Conservation (phyloP, 2,797 vertebrate species). For the Chiroxiphia lanceolata region DNA sequence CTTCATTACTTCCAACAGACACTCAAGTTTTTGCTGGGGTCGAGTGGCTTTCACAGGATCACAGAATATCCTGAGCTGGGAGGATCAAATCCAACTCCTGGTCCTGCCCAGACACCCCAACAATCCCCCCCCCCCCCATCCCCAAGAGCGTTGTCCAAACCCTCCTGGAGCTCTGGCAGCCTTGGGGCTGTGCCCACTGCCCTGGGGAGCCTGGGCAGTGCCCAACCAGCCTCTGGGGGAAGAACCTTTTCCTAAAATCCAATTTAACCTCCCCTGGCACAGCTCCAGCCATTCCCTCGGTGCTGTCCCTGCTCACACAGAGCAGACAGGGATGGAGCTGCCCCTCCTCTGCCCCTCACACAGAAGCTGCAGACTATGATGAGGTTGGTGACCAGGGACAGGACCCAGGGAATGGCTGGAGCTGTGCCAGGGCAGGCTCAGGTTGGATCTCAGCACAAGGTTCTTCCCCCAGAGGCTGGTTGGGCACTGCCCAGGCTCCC, state of each 20-base stretch:
- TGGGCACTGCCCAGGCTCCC: too few relatives aligned
- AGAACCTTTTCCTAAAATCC: accelerated
- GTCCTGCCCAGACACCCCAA: not conserved
- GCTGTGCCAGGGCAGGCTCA: too few relatives aligned
- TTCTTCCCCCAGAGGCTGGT: too few relatives aligned
- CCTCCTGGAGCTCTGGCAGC: not conserved
- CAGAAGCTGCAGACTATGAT: too few relatives aligned
- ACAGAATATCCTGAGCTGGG: not conserved
- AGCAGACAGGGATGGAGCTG: not conserved
- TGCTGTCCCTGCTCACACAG: too few relatives aligned
- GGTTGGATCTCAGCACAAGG: too few relatives aligned
- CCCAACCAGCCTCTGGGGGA: not conserved
- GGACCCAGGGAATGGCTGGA: too few relatives aligned
- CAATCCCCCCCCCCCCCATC: not conserved
- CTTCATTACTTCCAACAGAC: constrained; percentile 54
- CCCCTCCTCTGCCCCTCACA: not conserved
- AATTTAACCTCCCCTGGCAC: accelerated
- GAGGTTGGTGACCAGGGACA: too few relatives aligned
- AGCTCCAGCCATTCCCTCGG: not conserved
- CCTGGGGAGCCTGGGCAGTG: not conserved
- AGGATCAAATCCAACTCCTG: not conserved
- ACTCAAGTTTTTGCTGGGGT: not conserved
- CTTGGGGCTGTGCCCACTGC: not conserved
- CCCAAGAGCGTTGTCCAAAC: accelerated
- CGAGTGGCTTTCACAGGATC: not conserved